Base-by-base conservation (phyloP, 2,797 vertebrate genomes). In the Phaenicophaeus curvirostris region DNA sequence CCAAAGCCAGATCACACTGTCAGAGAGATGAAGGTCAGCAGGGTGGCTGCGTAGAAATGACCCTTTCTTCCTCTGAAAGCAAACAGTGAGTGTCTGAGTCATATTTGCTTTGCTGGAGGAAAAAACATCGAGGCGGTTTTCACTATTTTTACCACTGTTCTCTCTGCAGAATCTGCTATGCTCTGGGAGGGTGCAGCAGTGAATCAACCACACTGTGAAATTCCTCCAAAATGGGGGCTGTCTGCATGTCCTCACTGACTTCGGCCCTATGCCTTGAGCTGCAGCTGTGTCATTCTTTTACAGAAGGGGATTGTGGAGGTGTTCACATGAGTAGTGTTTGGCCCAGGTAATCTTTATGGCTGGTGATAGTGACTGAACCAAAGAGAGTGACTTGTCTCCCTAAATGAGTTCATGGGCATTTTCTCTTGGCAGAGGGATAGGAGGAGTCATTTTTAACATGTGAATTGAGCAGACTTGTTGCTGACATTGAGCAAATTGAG, bases 401-500 rank as follows among this genome's bases (percentile, higher is more conserved):
- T 7, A 41, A 1, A 58, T 33, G 51, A 31, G 2, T 87, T 91
- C 30, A 39, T 39, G 82, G 61, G 19, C 59, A 33, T 90, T 82
- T 95, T 69, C 63, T 33, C 48, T 35, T 62, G 77, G 77, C 81
- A 62, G 42, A 63, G 35, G 53, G 10, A 4, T 31, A 30, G 7
- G 33, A 79, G 69, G 69, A 89, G 24, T 72, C 21, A 3, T 66
- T 87, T 85, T 71, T 46, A 76, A 50, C 41, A 42, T 14, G 42
- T 44, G 57, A 93, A 37, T 55, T 30, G 92, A 89, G 50, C 69
- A 81, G 54, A 67, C 82, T 79, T 85, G 71, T 53, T 77, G 67
- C 89, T 96, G 85, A 61, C 69, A 67, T 31, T 55, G 53, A 94
- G 92, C 35, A 93, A 93, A 93, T 57, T 57, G 44, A 92, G 67